A percentile compares a stretch with the other conserved stretches of the same genome.
These are phyloP conservation scores for Sebastes oblongus DNA, from an alignment of 2,797 vertebrate species.

Conservation along the genomic window DNA sequence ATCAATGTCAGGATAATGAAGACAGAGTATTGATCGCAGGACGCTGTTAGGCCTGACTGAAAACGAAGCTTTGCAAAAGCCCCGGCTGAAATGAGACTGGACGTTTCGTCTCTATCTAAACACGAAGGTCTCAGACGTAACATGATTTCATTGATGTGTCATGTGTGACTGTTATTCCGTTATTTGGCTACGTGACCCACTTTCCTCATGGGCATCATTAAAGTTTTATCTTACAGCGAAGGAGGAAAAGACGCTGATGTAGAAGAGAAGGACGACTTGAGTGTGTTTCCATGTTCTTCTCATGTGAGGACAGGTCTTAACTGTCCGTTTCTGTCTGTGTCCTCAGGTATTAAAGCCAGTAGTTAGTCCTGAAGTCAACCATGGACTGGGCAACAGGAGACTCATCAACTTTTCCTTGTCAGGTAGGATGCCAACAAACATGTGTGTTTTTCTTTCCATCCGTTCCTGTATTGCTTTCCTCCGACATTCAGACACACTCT, in stretches of 20 bases:
- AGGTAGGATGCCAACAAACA: conserved; percentile 77
- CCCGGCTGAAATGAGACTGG: neutral
- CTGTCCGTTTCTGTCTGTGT: conserved; percentile 37
- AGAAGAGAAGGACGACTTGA: neutral
- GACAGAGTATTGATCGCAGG: conserved; percentile 41
- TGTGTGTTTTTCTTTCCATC: neutral
- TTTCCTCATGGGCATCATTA: conserved; percentile 32
- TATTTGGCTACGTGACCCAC: conserved; percentile 20
- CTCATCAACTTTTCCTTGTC: conserved; percentile 96
- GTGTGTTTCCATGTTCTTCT: conserved; percentile 34
- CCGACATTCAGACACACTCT: neutral
- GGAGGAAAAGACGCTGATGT: neutral
- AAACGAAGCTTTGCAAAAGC: conserved; percentile 19
- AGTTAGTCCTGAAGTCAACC: conserved; percentile 86
- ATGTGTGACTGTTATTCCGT: neutral
- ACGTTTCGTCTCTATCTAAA: neutral
- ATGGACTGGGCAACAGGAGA: conserved; percentile 89
- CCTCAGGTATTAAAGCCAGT: conserved; percentile 91
- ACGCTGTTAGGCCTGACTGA: conserved; percentile 13
- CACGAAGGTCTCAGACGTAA: neutral
- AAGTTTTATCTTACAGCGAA: conserved; percentile 26
- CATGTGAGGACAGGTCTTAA: neutral
- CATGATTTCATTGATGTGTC: neutral
- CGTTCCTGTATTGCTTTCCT: neutral
- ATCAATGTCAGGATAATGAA: conserved; percentile 54